Conservation (phyloP, 2,113 vertebrate genomes). For the Phrynosoma platyrhinos region DNA sequence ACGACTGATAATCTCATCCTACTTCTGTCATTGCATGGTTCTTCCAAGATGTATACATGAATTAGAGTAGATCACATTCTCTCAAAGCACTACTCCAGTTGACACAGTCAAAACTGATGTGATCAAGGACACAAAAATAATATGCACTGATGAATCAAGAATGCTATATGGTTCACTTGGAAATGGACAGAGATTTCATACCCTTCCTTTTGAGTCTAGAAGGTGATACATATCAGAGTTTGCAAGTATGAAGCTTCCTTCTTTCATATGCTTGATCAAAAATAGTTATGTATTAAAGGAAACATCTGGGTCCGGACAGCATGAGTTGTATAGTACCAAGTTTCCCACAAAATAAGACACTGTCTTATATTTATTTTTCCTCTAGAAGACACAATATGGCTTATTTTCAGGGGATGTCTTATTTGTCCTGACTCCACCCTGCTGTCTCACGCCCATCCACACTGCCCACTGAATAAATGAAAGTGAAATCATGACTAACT, state of each 20-base stretch:
- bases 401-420: too few species aligned
- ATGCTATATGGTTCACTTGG: neutral
- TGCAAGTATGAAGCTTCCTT: neutral
- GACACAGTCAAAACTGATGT: neutral
- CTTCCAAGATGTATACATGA: neutral
- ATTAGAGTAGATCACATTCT: neutral
- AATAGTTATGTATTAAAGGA: neutral
- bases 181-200: neutral
- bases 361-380: too few species aligned
- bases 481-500: too few species aligned
- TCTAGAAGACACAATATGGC: too few species aligned
- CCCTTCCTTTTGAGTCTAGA: neutral
- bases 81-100: neutral
- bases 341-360: too few species aligned
- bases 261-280: neutral
- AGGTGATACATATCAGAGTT: neutral
- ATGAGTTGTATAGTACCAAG: too few species aligned
- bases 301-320: neutral
- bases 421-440: too few species aligned
- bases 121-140: too few species aligned
- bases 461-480: too few species aligned
- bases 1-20: neutral
- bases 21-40: neutral
- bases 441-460: too few species aligned
- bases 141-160: neutral